These are phyloP conservation scores for Bettongia penicillata DNA, from an alignment of 2,113 vertebrate genomes.

Conservation along the genomic window DNA sequence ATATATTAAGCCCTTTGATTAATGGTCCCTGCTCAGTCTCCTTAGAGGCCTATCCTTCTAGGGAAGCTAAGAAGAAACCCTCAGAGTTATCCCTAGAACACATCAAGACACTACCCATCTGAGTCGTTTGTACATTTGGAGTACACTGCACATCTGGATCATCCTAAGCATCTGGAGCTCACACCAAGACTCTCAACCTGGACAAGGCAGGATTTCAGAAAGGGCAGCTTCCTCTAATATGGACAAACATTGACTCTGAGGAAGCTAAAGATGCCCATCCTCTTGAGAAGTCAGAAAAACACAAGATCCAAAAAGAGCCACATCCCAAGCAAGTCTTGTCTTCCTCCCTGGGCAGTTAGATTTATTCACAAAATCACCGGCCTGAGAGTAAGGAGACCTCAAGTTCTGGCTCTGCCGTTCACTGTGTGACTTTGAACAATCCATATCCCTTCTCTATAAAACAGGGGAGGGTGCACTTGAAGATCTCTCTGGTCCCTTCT, in stretches of 20 bases:
- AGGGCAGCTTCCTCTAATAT: background rate
- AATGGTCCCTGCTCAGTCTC: background rate
- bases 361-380: background rate
- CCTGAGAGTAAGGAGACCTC: background rate
- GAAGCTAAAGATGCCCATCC: background rate
- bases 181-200: background rate
- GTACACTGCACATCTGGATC: background rate
- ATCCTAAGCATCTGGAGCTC: background rate
- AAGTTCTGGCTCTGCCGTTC: background rate
- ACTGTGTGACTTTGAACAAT: background rate
- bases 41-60: background rate
- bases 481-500: background rate
- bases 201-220: background rate
- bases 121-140: background rate
- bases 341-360: background rate
- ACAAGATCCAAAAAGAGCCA: background rate
- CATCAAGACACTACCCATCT: background rate
- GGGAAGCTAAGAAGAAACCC: background rate
- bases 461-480: background rate
- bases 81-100: background rate
- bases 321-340: background rate
- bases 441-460: background rate
- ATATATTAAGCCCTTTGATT: background rate
- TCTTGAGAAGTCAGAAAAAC: background rate
- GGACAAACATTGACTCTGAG: background rate